Conservation (phyloP, 2,797 vertebrate species). For the Prunella strophiata region DNA sequence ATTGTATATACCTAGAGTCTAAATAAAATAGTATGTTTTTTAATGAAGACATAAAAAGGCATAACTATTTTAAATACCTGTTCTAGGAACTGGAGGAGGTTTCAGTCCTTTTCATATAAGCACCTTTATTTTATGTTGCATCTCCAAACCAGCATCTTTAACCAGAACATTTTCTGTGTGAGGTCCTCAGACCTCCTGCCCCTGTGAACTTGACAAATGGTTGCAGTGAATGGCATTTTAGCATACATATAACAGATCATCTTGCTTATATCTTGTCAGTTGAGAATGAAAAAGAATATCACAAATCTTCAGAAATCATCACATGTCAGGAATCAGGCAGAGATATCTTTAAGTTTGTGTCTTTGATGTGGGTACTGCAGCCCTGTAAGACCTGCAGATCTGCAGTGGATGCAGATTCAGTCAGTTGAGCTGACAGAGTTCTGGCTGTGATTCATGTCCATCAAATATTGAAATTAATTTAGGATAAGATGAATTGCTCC, state of each 20-base stretch:
- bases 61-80: constrained; percentile 35
- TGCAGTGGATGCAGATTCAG: neutral
- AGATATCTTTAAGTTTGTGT: neutral
- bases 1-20: neutral
- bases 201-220: neutral
- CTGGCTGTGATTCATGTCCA: neutral
- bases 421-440: neutral
- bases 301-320: neutral
- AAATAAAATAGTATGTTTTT: neutral
- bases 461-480: neutral
- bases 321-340: neutral
- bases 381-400: neutral
- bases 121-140: neutral
- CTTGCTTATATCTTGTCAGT: neutral
- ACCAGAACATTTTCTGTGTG: neutral
- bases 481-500: neutral
- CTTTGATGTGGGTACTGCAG: neutral
- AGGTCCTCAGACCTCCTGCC: neutral
- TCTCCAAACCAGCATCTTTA: neutral
- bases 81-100: neutral
- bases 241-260: neutral
- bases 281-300: neutral
- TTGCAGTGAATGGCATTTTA: neutral
- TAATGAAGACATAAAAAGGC: neutral
- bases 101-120: neutral